A percentile compares a stretch with the other conserved stretches of the same genome.
Evolutionary conservation across 2,797 vertebrate species (phyloP).

Genomic region (Xiphorhynchus erythropygius): DNA sequence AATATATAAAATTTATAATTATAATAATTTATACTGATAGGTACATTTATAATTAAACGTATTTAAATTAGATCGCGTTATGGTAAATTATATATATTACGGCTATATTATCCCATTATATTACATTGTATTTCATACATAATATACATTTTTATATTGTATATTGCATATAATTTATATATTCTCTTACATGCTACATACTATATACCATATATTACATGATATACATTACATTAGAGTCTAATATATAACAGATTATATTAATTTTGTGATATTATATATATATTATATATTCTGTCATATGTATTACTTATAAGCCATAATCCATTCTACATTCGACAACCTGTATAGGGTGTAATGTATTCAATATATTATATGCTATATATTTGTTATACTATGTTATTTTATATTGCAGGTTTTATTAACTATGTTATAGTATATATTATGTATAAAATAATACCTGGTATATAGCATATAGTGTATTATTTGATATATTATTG

Average conservation of each 20-base stretch:
- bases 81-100: neutral
- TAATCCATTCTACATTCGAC: neutral
- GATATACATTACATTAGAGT: no score
- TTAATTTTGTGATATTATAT: neutral
- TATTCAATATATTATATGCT: neutral
- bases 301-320: neutral
- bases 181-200: neutral
- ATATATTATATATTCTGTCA: neutral
- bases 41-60: neutral
- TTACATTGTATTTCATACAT: neutral
- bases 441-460: neutral
- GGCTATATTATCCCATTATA: neutral
- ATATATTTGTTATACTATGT: neutral
- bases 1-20: rapidly evolving
- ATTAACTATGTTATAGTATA: neutral
- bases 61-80: neutral
- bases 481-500: neutral
- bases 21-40: no score
- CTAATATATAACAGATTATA: neutral
- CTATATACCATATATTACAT: no score
- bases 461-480: neutral
- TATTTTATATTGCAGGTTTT: neutral
- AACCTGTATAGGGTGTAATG: neutral
- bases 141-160: neutral
- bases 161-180: neutral